Conservation (phyloP, 2,113 vertebrate species). For the Microtus richardsoni region DNA sequence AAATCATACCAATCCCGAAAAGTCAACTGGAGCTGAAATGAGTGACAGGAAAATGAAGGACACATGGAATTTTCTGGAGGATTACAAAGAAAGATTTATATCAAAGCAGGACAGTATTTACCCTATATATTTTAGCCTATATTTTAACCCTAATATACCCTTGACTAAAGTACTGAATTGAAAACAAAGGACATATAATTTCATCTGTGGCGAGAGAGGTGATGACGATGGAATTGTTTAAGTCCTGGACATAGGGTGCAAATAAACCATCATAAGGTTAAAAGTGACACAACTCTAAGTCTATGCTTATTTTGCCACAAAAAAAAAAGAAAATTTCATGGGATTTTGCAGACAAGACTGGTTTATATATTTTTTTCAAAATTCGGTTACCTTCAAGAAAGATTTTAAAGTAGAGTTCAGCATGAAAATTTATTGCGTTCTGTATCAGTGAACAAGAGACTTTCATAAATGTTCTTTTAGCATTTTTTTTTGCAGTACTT, state of each 20-base stretch:
- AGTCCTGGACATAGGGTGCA: not conserved
- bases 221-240: not conserved
- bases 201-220: not conserved
- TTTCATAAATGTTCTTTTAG: conserved; percentile 28
- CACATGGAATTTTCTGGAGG: accelerated
- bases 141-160: not conserved
- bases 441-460: conserved; percentile 42
- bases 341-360: not conserved
- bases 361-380: not conserved
- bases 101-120: not conserved
- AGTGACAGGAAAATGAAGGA: not conserved
- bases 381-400: not conserved
- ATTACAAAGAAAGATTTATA: not conserved
- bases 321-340: not conserved
- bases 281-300: not conserved
- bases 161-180: not conserved
- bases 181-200: not conserved
- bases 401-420: not conserved
- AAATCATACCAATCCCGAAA: not conserved
- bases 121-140: too few relatives aligned
- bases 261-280: not conserved
- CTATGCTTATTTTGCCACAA: not conserved
- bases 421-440: conserved; percentile 6
- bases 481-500: not conserved
- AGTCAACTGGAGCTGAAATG: not conserved